Percentiles rank a stretch among this genome's conserved stretches.
Evolutionary conservation across 2,113 vertebrate genomes (phyloP).

Genomic region (Pyxicephalus adspersus): DNA sequence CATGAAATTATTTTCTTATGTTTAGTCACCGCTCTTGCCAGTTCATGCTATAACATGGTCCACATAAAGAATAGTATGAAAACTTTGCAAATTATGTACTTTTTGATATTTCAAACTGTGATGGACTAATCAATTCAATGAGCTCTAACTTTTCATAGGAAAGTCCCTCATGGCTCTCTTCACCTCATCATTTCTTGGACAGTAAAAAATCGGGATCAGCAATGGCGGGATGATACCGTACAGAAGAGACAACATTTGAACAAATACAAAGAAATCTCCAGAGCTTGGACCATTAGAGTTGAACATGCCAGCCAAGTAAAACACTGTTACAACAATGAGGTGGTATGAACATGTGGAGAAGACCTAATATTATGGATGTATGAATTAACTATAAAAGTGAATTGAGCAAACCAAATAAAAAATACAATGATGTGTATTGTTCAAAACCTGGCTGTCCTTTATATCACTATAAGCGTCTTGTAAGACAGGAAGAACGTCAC

Average conservation of each 20-base stretch:
- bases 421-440: neutral
- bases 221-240: constrained; percentile 55
- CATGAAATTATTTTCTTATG: no score
- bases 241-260: constrained; percentile 57
- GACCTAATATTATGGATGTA: constrained; percentile 38
- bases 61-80: no score
- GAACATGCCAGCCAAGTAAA: constrained; percentile 55
- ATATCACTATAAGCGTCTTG: constrained; percentile 14
- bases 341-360: constrained; percentile 63
- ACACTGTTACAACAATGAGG: constrained; percentile 57
- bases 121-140: no score
- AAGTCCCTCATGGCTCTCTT: constrained; percentile 55
- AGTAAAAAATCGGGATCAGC: constrained; percentile 63
- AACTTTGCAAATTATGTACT: no score
- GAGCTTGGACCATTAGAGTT: constrained; percentile 56
- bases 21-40: no score
- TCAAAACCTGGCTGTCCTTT: neutral
- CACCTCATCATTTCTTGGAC: constrained; percentile 59
- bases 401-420: neutral
- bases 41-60: no score
- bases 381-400: neutral
- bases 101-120: no score
- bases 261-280: neutral
- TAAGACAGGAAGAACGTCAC: constrained; percentile 34
- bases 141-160: neutral